A percentile compares a stretch with the other conserved stretches of the same genome.
phyloP scores from a whole-genome alignment of 2,888 invertebrate genomes.

The Alviniconcha strummeri region DNA sequence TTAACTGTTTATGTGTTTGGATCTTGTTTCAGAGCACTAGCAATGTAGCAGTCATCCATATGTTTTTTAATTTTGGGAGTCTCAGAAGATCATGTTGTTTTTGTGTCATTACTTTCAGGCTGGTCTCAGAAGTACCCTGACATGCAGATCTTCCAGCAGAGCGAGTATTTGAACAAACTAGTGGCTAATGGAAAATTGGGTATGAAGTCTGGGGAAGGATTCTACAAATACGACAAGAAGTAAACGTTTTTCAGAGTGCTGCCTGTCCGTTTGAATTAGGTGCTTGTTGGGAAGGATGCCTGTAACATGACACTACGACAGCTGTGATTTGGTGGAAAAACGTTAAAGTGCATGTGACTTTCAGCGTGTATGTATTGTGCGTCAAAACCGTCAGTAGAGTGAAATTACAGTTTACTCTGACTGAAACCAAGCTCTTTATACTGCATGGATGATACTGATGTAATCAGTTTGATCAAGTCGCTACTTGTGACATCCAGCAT shows the following conservation, averaged over 20 bases:
- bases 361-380: not conserved
- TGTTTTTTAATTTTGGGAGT: too few relatives aligned
- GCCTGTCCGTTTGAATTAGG: not conserved
- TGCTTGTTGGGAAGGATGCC: too few relatives aligned
- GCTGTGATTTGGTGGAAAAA: not conserved
- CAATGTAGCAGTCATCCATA: too few relatives aligned
- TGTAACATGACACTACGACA: not conserved
- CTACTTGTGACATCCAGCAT: too few relatives aligned
- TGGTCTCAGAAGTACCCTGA: constrained; percentile 85
- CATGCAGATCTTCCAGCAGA: constrained; percentile 80
- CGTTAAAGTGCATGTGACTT: not conserved
- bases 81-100: too few relatives aligned
- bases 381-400: not conserved
- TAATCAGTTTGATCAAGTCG: too few relatives aligned
- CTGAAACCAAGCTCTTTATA: too few relatives aligned
- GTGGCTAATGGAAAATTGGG: constrained; percentile 88
- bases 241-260: not conserved
- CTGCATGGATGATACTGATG: too few relatives aligned
- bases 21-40: too few relatives aligned
- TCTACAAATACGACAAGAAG: constrained; percentile 81
- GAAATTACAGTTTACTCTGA: not conserved
- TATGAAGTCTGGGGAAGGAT: constrained; percentile 88
- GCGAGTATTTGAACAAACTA: constrained; percentile 80
- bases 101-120: constrained; percentile 73
- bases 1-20: too few relatives aligned